Base-by-base conservation (phyloP, 2,888 invertebrate genomes). In the Xylota sylvarum region DNA sequence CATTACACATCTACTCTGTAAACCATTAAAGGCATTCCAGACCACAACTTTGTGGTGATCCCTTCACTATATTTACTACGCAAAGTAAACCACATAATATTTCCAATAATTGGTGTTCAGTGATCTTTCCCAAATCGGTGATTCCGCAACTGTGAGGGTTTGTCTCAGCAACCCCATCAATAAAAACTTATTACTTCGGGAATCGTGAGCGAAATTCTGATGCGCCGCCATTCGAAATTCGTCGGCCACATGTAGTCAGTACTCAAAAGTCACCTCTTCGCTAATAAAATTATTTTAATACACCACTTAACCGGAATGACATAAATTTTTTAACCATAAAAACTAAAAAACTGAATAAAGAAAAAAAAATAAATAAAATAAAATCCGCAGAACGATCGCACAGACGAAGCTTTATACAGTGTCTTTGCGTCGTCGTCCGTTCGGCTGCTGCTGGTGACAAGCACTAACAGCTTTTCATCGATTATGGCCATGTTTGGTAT, bases 401-500 rank as follows among this genome's bases (percentile, higher is more conserved):
- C 14, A 14, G 40, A 52, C 30, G 10, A 62, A 76, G 84, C 84
- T 79, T 73, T 84, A n/a, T n/a, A 65, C 27, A 55, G 14, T 50
- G 60, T 50, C 23, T n/a, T 10, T 5, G 0, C 10, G 35, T 7
- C 43, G 80, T 72, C 64, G 60, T 69, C 56, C 50, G 56, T 76
- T 35, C 76, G 70, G 81, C 56, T 86, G 72, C 56, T 86, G 72
- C 77, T 79, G 70, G 35, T 79, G 84, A 64, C 74, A 69, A 80
- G 50, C 70, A 62, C 48, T 30, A 64, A 67, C 67, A 86, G 81
- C 81, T 86, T 77, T 76, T 55, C 81, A 86, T 77, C 77, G 85
- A 69, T 82, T 69, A 78, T 69, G 56, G 67, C 86, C 86, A 78
- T 86, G 58, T 86, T 86, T 86, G 82, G 86, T 86, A 86, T 86